Base-by-base conservation (phyloP, 2,888 invertebrate genomes). In the Tridacna gigas region DNA sequence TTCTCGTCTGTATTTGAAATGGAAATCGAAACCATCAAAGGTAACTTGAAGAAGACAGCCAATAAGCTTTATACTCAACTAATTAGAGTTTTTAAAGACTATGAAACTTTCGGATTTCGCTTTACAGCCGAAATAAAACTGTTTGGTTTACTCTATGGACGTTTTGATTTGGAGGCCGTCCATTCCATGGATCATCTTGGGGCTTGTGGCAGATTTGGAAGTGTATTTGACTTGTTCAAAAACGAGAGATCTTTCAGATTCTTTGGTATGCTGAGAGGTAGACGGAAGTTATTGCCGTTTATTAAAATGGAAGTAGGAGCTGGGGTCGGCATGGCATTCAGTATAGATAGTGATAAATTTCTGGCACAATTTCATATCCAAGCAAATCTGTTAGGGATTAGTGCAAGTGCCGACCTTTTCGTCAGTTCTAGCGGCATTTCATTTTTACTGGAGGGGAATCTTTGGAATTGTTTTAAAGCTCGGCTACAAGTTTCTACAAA, bases 381-480 rank as follows among this genome's bases (percentile, higher is more conserved):
- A 26, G 79, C 45, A 37, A 37, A 51, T 20, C 13, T 79, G 22
- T 25, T 79, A 12, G 84, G 84, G 15, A 47, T 74, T 0, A 74
- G 79, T 22, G 26, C 79, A 0, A 26, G 73, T 15, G 22, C 25
- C 25, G 69, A 56, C 7, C 22, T 60, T 0, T 80, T 84, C 28
- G 65, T 89, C 0, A 79, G 26, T 15, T 74, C 37, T 15, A 76
- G 73, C 28, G 83, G 86, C 13, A 9, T 87, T 0, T 74, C 65
- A 26, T 45, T 74, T 18, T 63, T 61, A 48, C 15, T 82, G 22
- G 87, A 87, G 75, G 79, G 80, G 20, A 86, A 83, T 28, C 26
- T 87, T 2, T 86, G 83, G 83, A 63, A 74, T 28, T 26, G 84
- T 7, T 86, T 80, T 28, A 22, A 80, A 9, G 85, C 81, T 22